Evolutionary conservation across 2,888 invertebrate genomes (phyloP).

Genomic region (Cryptus viduatorius): DNA sequence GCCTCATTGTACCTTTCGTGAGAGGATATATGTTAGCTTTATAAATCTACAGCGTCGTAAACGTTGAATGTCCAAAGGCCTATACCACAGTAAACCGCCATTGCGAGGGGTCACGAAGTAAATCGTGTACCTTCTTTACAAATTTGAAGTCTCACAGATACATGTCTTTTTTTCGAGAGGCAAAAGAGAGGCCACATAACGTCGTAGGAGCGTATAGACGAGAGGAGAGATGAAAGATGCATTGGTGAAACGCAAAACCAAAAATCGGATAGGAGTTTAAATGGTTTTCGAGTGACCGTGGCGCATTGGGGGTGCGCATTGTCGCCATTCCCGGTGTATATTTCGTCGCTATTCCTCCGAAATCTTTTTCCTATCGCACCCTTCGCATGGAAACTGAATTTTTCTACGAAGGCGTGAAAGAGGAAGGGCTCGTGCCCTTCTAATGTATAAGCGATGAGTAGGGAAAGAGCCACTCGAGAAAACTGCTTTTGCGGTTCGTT

Average conservation of each 20-base stretch:
- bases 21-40: conserved; percentile 12
- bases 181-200: conserved; percentile 21
- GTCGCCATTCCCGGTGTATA: conserved; percentile 52
- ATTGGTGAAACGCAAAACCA: conserved; percentile 68
- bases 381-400: conserved; percentile 56
- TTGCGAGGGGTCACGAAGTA: conserved; percentile 21
- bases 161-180: conserved; percentile 20
- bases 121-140: conserved; percentile 14
- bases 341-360: conserved; percentile 12
- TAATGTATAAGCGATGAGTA: conserved; percentile 36
- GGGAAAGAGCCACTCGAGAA: conserved; percentile 69
- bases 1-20: conserved; percentile 3
- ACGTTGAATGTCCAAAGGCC: background rate
- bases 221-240: conserved; percentile 29
- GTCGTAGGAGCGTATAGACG: background rate
- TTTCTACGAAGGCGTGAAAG: conserved; percentile 79
- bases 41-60: conserved; percentile 29
- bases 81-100: background rate
- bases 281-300: conserved; percentile 78
- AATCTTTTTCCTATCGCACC: conserved; percentile 20
- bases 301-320: conserved; percentile 59
- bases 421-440: conserved; percentile 80
- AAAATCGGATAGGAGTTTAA: conserved; percentile 81
- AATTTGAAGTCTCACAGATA: background rate
- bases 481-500: conserved; percentile 38